phyloP scores from a whole-genome alignment of 2,888 invertebrate species.

The Brachyptera putata region DNA sequence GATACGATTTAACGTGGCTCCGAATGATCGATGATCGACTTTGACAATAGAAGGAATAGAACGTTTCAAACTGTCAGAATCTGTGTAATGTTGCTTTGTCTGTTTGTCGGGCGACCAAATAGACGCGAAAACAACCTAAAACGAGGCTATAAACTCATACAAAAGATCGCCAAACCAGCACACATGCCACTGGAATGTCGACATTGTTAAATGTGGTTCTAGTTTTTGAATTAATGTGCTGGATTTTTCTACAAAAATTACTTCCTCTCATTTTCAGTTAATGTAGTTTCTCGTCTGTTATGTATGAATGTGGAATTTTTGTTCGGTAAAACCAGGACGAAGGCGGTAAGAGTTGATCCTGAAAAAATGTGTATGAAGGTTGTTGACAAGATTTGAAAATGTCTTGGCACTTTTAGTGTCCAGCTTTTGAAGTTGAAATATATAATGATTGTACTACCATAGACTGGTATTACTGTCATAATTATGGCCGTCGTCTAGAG shows the following conservation, averaged over 20 bases:
- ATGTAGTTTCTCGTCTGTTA: no score
- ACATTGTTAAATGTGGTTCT: conserved; percentile 10
- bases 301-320: no score
- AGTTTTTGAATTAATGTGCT: not conserved
- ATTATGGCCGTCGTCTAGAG: no score
- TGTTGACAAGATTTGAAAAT: no score
- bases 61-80: conserved; percentile 10
- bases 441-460: no score
- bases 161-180: not conserved
- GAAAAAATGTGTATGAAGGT: no score
- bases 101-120: conserved; percentile 10
- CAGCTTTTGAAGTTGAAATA: no score
- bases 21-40: not conserved
- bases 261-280: no score
- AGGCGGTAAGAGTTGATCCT: no score
- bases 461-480: no score
- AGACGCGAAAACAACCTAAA: conserved; percentile 13
- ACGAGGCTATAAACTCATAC: not conserved
- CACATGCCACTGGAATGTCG: not conserved
- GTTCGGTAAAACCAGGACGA: no score
- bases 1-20: not conserved
- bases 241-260: conserved; percentile 13
- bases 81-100: conserved; percentile 13
- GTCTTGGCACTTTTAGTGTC: no score
- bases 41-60: not conserved